Conservation (phyloP, 2,797 vertebrate species). For the Sebastes minor region DNA sequence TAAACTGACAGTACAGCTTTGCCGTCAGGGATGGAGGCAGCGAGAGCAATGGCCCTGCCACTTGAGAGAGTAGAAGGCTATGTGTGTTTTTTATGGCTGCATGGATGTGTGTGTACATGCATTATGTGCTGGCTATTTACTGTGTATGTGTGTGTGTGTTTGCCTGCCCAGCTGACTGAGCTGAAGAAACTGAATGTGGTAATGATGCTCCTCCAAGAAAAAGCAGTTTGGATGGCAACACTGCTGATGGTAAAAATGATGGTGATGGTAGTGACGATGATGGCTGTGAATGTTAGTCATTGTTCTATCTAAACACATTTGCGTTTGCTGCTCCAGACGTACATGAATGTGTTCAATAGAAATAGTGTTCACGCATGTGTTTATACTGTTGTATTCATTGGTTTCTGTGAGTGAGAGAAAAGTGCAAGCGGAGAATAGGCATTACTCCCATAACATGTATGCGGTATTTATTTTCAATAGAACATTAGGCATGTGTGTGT, state of each 20-base stretch:
- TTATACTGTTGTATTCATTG: conserved; percentile 5
- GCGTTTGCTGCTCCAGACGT: not conserved
- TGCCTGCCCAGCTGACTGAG: conserved; percentile 29
- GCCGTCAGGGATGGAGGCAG: conserved; percentile 76
- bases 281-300: conserved; percentile 40
- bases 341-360: not conserved
- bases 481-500: not conserved
- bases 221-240: conserved; percentile 21
- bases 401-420: not conserved
- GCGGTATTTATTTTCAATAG: conserved; percentile 6
- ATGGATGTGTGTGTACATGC: not conserved
- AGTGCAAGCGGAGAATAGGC: conserved; percentile 5
- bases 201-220: conserved; percentile 37
- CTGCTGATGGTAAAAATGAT: conserved; percentile 4
- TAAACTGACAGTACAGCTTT: conserved; percentile 80
- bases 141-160: not conserved
- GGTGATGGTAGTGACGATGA: conserved; percentile 10
- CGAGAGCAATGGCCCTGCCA: conserved; percentile 69
- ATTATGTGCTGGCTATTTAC: conserved; percentile 7
- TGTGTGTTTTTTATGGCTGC: conserved; percentile 46
- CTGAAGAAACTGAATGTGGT: conserved; percentile 27
- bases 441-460: conserved; percentile 17
- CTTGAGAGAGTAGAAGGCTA: conserved; percentile 51
- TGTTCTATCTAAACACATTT: not conserved
- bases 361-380: not conserved